Percentiles rank a stretch among this genome's conserved stretches.
Evolutionary conservation across 2,888 invertebrate species (phyloP).

Genomic region (Drosophila nr. fundita): DNA sequence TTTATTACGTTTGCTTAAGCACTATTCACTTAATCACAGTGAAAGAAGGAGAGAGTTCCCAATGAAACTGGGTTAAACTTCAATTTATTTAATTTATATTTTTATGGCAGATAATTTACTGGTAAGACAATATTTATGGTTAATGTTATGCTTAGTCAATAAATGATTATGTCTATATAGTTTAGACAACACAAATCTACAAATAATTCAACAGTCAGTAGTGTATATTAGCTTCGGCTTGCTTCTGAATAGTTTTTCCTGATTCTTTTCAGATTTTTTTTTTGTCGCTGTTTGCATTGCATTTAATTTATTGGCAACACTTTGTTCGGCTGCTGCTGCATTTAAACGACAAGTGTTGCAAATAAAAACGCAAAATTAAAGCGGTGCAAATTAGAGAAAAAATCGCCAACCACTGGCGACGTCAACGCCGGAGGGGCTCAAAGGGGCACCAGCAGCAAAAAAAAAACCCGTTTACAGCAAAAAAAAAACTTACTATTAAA

Average conservation of each 20-base stretch:
- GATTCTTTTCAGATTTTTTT: conserved; percentile 9
- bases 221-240: conserved; percentile 35
- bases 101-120: not conserved
- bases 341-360: conserved; percentile 81
- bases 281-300: conserved; percentile 48
- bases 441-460: conserved; percentile 30
- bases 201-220: not conserved
- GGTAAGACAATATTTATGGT: not conserved
- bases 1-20: conserved; percentile 12
- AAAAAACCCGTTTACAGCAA: conserved; percentile 71
- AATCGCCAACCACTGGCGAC: conserved; percentile 56
- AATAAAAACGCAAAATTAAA: conserved; percentile 80
- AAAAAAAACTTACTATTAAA: conserved; percentile 65
- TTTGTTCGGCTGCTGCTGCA: conserved; percentile 69
- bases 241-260: not conserved
- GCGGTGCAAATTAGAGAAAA: conserved; percentile 75
- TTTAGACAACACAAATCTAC: too few relatives aligned
- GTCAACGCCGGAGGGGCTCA: conserved; percentile 65
- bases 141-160: not conserved
- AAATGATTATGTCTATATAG: not conserved
- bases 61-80: not conserved
- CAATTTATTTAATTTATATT: not conserved
- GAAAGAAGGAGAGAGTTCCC: not conserved
- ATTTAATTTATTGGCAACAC: conserved; percentile 79
- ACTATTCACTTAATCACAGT: not conserved